Conservation (phyloP, 1,140 invertebrate genomes). For the Aethina tumida region DNA sequence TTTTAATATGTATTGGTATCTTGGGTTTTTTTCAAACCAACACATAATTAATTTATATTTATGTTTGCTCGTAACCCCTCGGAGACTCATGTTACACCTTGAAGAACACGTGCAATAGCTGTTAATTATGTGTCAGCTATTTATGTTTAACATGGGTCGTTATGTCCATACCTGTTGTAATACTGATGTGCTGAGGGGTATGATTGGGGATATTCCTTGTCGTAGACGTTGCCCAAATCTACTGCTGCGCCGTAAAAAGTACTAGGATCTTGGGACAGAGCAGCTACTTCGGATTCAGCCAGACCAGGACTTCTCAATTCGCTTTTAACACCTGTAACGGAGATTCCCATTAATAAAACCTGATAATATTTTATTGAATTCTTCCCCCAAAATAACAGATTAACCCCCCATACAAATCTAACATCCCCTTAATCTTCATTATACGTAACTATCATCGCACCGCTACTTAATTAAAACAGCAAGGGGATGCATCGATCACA, state of each 20-base stretch:
- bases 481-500: no score
- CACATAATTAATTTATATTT: no score
- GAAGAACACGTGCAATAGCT: no score
- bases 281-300: constrained; percentile 41
- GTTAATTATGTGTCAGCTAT: no score
- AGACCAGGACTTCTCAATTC: constrained; percentile 49
- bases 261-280: constrained; percentile 35
- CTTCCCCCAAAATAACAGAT: not conserved
- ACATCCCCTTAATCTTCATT: not conserved
- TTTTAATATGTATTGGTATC: no score
- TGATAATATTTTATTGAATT: no score
- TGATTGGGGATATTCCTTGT: constrained; percentile 36
- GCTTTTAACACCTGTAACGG: constrained; percentile 42
- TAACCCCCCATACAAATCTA: no score
- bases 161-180: constrained; percentile 51
- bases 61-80: no score
- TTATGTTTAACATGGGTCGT: no score
- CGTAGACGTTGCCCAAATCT: constrained; percentile 30
- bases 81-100: no score
- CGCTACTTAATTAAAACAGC: not conserved
- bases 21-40: no score
- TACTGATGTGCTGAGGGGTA: constrained; percentile 51
- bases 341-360: not conserved
- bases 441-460: not conserved
- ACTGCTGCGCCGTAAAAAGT: constrained; percentile 27